A percentile compares a stretch with the other conserved stretches of the same genome.
Evolutionary conservation across 2,888 invertebrate genomes (phyloP).

Genomic region (Tachina fera): DNA sequence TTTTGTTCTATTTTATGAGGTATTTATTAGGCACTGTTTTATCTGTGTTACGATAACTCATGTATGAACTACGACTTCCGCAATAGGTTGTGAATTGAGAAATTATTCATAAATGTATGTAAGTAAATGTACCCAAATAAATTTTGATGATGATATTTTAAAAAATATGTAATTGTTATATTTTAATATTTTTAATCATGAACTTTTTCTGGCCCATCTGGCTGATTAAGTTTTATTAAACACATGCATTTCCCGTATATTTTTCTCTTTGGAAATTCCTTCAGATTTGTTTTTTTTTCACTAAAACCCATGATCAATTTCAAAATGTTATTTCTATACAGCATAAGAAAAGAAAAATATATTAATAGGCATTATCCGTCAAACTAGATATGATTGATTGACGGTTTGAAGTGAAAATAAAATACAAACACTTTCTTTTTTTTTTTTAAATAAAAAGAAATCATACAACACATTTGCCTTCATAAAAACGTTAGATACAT

Average conservation of each 20-base stretch:
- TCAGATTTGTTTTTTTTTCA: neutral
- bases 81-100: no score
- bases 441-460: neutral
- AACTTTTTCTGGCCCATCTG: neutral
- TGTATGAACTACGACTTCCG: no score
- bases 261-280: neutral
- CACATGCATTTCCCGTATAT: neutral
- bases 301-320: slow-evolving; percentile 44
- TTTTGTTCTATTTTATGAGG: no score
- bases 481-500: slow-evolving; percentile 5
- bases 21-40: no score
- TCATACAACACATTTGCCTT: slow-evolving; percentile 4
- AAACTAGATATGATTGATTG: slow-evolving; percentile 71
- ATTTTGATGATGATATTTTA: no score
- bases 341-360: slow-evolving; percentile 26
- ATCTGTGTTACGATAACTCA: no score
- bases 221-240: neutral
- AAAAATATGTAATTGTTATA: no score
- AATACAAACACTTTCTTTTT: slow-evolving; percentile 54
- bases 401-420: slow-evolving; percentile 59
- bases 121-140: no score
- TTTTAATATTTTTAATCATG: no score
- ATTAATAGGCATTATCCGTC: slow-evolving; percentile 58
- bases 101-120: no score
- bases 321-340: slow-evolving; percentile 41